phyloP scores from a whole-genome alignment of 2,113 vertebrate genomes.

The Sturnira hondurensis region DNA sequence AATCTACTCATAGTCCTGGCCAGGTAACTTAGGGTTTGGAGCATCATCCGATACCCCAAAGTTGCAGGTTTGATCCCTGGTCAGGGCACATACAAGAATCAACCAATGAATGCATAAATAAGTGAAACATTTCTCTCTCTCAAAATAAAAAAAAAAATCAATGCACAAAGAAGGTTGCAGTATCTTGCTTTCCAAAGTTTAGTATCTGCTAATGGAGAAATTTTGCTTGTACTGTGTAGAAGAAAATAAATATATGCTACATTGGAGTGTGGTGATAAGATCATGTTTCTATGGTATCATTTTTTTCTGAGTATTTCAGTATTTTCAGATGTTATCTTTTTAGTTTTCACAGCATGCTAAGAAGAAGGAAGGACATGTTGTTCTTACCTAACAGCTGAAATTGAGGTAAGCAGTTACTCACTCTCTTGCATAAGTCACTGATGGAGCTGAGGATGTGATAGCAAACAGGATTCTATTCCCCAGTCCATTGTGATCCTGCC shows the following conservation, averaged over 20 bases:
- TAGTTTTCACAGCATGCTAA: conserved; percentile 43
- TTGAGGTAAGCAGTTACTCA: conserved; percentile 51
- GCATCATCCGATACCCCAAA: too few relatives aligned
- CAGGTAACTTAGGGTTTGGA: too few relatives aligned
- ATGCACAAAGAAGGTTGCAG: neutral
- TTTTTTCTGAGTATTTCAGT: conserved; percentile 38
- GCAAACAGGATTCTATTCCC: neutral
- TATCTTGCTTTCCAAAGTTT: conserved; percentile 31
- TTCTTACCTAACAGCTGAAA: conserved; percentile 63
- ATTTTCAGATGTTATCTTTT: conserved; percentile 69
- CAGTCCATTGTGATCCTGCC: neutral
- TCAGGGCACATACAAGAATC: too few relatives aligned
- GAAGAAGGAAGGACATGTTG: conserved; percentile 60
- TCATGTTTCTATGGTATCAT: conserved; percentile 33
- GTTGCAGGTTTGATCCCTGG: too few relatives aligned
- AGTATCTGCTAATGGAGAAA: neutral
- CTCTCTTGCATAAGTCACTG: conserved; percentile 38
- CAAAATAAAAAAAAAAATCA: too few relatives aligned
- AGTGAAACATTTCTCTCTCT: too few relatives aligned
- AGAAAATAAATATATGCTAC: conserved; percentile 19
- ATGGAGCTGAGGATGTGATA: neutral
- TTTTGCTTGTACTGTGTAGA: conserved; percentile 23
- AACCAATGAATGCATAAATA: too few relatives aligned
- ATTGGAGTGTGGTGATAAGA: neutral
- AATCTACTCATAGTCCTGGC: neutral